Conservation (phyloP, 1,140 invertebrate genomes). For the Danaus plexippus region DNA sequence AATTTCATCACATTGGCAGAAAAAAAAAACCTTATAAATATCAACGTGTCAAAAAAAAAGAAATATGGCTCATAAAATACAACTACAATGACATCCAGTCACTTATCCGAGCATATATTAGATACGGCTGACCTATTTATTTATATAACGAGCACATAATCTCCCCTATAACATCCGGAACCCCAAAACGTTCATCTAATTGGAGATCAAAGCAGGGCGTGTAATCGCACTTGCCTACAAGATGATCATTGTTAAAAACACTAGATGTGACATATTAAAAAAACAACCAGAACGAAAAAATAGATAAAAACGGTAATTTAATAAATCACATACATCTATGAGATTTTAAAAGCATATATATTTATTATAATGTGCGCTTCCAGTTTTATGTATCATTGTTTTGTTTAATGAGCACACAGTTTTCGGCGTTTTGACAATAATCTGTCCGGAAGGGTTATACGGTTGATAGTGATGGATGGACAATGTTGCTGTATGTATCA, state of each 20-base stretch:
- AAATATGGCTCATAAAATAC: too few species aligned
- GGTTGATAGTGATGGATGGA: slow-evolving; percentile 15
- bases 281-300: too few species aligned
- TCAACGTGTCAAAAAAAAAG: too few species aligned
- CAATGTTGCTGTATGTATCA: slow-evolving; percentile 4
- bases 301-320: too few species aligned
- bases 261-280: slow-evolving; percentile 28
- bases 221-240: slow-evolving; percentile 47
- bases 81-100: too few species aligned
- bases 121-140: slow-evolving; percentile 1
- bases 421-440: slow-evolving; percentile 60
- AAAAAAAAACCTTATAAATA: too few species aligned
- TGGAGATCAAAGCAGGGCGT: slow-evolving; percentile 67
- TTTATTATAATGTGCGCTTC: background rate
- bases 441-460: slow-evolving; percentile 53
- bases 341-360: too few species aligned
- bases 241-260: slow-evolving; percentile 23
- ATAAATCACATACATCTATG: too few species aligned
- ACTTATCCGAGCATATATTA: too few species aligned
- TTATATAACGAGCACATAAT: slow-evolving; percentile 21
- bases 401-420: slow-evolving; percentile 46
- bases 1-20: too few species aligned
- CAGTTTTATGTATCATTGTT: background rate
- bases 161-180: slow-evolving; percentile 44
- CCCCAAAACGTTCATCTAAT: slow-evolving; percentile 69